Evolutionary conservation across 2,797 vertebrate genomes (phyloP), one percentile per base, ranked within the genome.

Genomic region (Botia almorhae): DNA sequence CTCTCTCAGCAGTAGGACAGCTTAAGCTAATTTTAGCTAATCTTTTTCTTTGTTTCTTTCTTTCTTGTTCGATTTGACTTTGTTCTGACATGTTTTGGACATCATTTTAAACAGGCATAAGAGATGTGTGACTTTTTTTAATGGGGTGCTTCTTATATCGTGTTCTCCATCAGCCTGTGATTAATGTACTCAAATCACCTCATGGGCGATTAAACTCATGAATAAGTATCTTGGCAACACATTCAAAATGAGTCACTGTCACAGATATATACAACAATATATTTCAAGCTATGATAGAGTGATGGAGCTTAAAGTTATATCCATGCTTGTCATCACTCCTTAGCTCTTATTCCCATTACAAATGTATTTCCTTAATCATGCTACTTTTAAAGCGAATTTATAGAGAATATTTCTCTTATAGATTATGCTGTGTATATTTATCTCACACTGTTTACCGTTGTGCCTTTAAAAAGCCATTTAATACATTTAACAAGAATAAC

Each of bases 161-260:
- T 55, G n/a, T 53, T 63, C 76, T 81, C 85, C 87, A 86, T 89
- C 89, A 88, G 83, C 61, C 69, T 88, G 78, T 89, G 89, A 92
- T 92, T 91, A 91, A 91, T 91, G 89, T 88, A 90, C 87, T 89
- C 82, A 85, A 87, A 87, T 88, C 88, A 87, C 88, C 89, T 87
- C 87, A 87, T 87, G 81, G 85, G 74, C 89, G 88, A 91, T 92
- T 91, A 89, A 87, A 68, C 61, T 46, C 65, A 58, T 12, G 60
- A 65, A 70, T 81, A 81, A 74, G 26, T 74, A 72, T 80, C 74
- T 23, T 74, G 80, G 77, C 39, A 80, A 78, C 61, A 73, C 67
- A 78, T 80, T 77, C 71, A 76, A 87, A 80, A 74, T 69, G 23
- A 81, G 56, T 78, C 65, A 65, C 65, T 81, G 71, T 81, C 83